Conservation (phyloP, 2,113 vertebrate species). For the Burhinus oedicnemus region DNA sequence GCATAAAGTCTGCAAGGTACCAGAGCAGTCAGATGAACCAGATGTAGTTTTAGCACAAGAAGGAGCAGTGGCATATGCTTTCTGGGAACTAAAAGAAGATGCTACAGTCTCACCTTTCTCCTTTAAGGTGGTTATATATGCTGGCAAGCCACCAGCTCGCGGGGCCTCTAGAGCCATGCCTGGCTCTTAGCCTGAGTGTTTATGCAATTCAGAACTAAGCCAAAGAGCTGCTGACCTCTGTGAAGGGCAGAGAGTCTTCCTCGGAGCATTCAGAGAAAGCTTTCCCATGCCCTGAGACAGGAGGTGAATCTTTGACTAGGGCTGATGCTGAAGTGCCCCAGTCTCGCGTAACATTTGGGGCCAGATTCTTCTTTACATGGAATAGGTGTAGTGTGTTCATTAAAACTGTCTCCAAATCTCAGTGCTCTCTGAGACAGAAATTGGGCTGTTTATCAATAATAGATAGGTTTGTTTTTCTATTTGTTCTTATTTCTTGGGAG, state of each 20-base stretch:
- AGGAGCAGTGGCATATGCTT: neutral
- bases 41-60: neutral
- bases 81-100: neutral
- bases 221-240: slow-evolving; percentile 20
- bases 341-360: neutral
- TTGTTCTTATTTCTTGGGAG: neutral
- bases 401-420: neutral
- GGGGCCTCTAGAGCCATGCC: neutral
- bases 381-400: accelerated
- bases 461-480: neutral
- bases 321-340: neutral
- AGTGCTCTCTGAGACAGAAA: neutral
- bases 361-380: neutral
- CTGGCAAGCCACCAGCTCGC: neutral
- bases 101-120: neutral
- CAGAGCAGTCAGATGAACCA: neutral
- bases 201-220: neutral
- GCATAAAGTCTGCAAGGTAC: neutral
- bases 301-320: neutral
- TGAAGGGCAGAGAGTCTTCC: slow-evolving; percentile 34
- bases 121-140: neutral
- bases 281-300: neutral
- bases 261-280: neutral
- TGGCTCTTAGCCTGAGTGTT: slow-evolving; percentile 2
- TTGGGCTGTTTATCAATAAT: neutral